Evolutionary conservation across 2,113 vertebrate genomes (phyloP).

Genomic region (Leucosticte australis): DNA sequence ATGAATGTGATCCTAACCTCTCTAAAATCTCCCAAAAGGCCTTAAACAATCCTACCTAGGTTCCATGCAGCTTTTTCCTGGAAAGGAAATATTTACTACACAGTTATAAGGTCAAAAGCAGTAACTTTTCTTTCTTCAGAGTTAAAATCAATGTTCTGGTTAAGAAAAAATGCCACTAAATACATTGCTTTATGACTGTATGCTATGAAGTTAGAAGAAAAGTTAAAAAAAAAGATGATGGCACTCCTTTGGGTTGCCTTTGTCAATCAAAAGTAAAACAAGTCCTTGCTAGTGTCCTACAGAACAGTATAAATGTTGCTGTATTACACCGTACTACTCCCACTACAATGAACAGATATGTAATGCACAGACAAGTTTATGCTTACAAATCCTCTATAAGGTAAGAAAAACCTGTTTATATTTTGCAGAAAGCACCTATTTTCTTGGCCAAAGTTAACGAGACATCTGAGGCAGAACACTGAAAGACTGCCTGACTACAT

Average conservation of each 20-base stretch:
- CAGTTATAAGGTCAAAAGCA: not conserved
- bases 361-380: not conserved
- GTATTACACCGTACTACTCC: not conserved
- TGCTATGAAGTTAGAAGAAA: not conserved
- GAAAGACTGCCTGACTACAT: not conserved
- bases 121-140: not conserved
- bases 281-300: not conserved
- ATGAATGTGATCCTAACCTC: not conserved
- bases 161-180: not conserved
- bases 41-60: not conserved
- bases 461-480: not conserved
- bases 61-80: not conserved
- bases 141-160: not conserved
- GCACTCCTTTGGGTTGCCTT: not conserved
- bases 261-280: not conserved
- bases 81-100: not conserved
- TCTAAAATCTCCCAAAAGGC: not conserved
- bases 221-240: not conserved
- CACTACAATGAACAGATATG: not conserved
- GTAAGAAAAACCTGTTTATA: not conserved
- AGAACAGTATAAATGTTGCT: not conserved
- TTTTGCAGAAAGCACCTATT: not conserved
- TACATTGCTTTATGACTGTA: not conserved
- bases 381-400: not conserved
- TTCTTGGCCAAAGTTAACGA: not conserved